Percentiles rank a stretch among this genome's conserved stretches.
Conservation (phyloP, 2,888 invertebrate genomes). For the Andrena flavipes region DNA sequence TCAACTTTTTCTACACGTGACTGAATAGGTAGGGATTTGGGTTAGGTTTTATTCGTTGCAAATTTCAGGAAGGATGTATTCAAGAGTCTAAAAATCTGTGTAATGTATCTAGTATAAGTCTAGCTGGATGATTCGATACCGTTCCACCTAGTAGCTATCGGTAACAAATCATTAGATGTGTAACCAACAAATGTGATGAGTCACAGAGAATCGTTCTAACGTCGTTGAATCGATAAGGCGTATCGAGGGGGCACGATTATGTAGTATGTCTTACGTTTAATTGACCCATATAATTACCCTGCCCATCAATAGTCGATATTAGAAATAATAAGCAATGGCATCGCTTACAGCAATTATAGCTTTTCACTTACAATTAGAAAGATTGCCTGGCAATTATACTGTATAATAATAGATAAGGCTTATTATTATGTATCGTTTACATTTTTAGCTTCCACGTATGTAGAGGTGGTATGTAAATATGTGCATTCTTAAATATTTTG, state of each 20-base stretch:
- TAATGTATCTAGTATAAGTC: neutral
- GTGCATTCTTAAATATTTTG: no score
- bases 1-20: no score
- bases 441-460: no score
- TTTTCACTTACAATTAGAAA: neutral
- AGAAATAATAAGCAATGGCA: neutral
- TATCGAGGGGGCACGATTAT: neutral
- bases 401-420: no score
- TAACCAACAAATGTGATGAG: neutral
- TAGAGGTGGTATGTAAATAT: no score
- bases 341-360: neutral
- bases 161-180: neutral
- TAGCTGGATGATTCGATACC: neutral
- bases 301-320: neutral
- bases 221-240: neutral
- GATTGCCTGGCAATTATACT: no score
- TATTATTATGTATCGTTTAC: no score
- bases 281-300: neutral
- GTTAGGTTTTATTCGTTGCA: no score
- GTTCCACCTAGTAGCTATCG: neutral
- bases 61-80: no score
- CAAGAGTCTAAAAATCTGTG: no score
- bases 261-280: neutral
- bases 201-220: neutral
- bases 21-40: no score